Evolutionary conservation across 2,888 invertebrate genomes (phyloP), one percentile per base, ranked within the genome.

Genomic region (Therioaphis trifolii): DNA sequence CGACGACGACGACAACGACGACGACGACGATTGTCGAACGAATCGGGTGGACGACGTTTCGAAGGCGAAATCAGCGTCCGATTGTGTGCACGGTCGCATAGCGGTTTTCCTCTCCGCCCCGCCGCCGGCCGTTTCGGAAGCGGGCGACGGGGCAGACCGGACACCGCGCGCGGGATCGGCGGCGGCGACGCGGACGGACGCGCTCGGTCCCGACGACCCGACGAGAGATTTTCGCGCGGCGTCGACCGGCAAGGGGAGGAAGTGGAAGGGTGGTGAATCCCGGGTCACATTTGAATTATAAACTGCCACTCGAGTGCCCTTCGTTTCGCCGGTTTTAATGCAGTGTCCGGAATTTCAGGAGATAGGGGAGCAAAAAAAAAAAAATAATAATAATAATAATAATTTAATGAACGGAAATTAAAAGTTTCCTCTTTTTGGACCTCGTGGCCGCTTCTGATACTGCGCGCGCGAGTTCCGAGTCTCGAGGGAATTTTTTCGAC

Each of bases 301-400:
- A 75, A 61, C 61, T 14, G 43, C 76, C 63, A 46, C 46, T 61
- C 40, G 27, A 76, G 63, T 76, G 76, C 27, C 76, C 76, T 76
- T 63, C 46, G 46, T 63, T 76, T 76, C 3, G 46, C 9, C 27
- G 49, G n/a, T 43, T 69, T 43, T 12, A 35, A 35, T 21, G 21
- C 12, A n/a, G 21, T 68, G 40, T 35, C 7, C 24, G 5, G 21
- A 43, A 72, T 55, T 72, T 35, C 3, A 9, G 2, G 24, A 24
- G 75, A 24, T 1, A 9, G 2, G 24, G 24, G 75, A 24, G 75
- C 58, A 58, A 75, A 75, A 35, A 35, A 35, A 35, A 35, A 35
- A 35, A 35, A 35, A 35, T 5, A 7, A 35, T 5, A 35, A 35
- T 5, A 3, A 7, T 5, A 35, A 75, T 58, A 58, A 58, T 58